Conservation (phyloP, 2,113 vertebrate species). For the Echinops telfairi region DNA sequence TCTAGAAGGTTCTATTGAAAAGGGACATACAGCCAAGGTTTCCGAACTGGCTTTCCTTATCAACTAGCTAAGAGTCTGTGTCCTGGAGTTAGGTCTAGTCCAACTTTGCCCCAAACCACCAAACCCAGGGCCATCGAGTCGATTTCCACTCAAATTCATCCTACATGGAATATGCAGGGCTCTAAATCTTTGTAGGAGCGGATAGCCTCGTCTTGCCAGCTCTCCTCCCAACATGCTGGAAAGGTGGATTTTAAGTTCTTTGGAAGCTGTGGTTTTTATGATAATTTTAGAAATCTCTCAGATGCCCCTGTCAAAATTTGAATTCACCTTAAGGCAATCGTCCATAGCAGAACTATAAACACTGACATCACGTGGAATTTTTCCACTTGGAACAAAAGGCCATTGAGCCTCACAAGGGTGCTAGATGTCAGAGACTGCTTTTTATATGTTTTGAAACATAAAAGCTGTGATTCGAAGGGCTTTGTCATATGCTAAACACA, state of each 20-base stretch:
- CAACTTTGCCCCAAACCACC: background rate
- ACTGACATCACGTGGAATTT: slow-evolving; percentile 39
- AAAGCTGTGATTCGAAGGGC: slow-evolving; percentile 73
- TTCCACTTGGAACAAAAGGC: slow-evolving; percentile 52
- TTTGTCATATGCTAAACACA: slow-evolving; percentile 78
- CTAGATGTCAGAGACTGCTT: slow-evolving; percentile 17
- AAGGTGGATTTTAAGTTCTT: slow-evolving; percentile 31
- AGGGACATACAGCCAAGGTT: background rate
- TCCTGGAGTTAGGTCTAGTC: background rate
- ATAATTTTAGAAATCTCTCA: slow-evolving; percentile 55
- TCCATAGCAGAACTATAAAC: background rate
- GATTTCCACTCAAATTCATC: no score
- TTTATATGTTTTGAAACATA: slow-evolving; percentile 71
- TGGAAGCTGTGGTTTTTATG: background rate
- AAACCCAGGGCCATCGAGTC: no score
- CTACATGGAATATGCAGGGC: no score
- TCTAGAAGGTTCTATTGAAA: background rate
- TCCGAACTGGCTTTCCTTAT: background rate
- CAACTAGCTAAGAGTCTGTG: background rate
- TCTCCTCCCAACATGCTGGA: background rate
- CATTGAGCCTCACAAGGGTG: background rate
- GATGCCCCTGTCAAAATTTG: slow-evolving; percentile 49
- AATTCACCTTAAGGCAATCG: slow-evolving; percentile 48
- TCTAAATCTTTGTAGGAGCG: no score
- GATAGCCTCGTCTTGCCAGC: background rate